Base-by-base conservation (phyloP, 2,888 invertebrate genomes). In the Drosophila melanosoma region DNA sequence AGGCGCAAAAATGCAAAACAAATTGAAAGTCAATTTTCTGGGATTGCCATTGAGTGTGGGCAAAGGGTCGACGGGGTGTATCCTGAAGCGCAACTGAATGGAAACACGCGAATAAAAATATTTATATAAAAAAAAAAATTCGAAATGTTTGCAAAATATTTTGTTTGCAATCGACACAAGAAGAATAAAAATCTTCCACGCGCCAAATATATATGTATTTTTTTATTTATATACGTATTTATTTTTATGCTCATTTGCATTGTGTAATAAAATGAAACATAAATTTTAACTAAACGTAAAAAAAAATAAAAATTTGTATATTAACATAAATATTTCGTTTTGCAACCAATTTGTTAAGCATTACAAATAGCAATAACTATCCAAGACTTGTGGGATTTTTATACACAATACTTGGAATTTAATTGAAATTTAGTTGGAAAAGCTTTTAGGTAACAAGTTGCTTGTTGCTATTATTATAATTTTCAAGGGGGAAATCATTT, bases 1-100 rank as follows among this genome's bases (percentile, higher is more conserved):
- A 73, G 69, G 77, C 80, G 75, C 77, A 82, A 87, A 84, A 85
- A 74, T 76, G 62, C 70, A 76, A 76, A 70, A 51, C 72, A 87
- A 87, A 87, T 89, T 82, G 87, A 89, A 87, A 89, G 86, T 76
- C 75, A 89, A 85, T 86, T 87, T 89, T 85, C 56, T 67, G 38
- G 77, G 71, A 48, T 12, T 38, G 56, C 3, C 23, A 54, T 3
- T 3, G 6, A 40, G 3, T 10, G 4, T 11, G 4, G 12, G 20
- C 1, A 17, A 38, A n/a, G 11, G 3, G 32, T 1, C 3, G 12
- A 7, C 17, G 11, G 57, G 58, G 49, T n/a, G 20, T 0, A 3
- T 38, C 35, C 42, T 26, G 4, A 45, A 42, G 49, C 36, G 49
- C 48, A 29, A 38, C 35, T 48, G 72, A 81, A 81, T 68, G 77